Evolutionary conservation across 1,140 invertebrate genomes (phyloP).

Genomic region (Triops cancriformis): DNA sequence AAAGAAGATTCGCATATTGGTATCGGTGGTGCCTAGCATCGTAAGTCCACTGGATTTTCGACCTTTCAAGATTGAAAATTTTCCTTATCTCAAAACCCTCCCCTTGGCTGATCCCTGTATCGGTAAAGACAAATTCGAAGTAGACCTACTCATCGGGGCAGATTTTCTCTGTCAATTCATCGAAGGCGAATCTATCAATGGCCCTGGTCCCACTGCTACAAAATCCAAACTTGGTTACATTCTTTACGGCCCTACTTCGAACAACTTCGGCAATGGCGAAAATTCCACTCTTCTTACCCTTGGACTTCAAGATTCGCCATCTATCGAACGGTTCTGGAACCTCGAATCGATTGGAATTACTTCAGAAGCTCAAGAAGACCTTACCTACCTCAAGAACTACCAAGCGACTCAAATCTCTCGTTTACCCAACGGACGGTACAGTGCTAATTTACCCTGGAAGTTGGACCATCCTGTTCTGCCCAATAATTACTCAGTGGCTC

Average conservation of each 20-base stretch:
- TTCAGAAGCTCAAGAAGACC: not conserved
- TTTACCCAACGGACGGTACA: constrained; percentile 14
- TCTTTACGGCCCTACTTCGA: constrained; percentile 16
- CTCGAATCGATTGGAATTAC: constrained; percentile 7
- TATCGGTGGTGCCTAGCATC: not conserved
- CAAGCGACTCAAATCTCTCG: not conserved
- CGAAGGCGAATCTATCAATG: not conserved
- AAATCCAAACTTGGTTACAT: constrained; percentile 5
- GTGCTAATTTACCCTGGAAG: constrained; percentile 21
- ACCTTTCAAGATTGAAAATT: not conserved
- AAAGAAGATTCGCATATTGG: not conserved
- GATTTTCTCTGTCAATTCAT: not conserved
- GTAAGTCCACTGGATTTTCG: not conserved
- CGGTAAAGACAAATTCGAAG: not conserved
- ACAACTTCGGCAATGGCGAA: not conserved
- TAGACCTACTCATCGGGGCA: not conserved
- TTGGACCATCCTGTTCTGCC: not conserved
- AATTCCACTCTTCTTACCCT: not conserved
- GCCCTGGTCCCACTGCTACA: not conserved
- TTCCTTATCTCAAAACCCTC: constrained; percentile 13
- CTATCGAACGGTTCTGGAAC: not conserved
- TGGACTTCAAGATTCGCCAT: not conserved
- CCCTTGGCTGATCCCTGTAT: constrained; percentile 9
- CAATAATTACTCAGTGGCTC: not conserved
- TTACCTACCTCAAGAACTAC: not conserved